Evolutionary conservation across 1,140 invertebrate species (phyloP), one percentile per base, ranked within the genome.

Genomic region (Atta texana): DNA sequence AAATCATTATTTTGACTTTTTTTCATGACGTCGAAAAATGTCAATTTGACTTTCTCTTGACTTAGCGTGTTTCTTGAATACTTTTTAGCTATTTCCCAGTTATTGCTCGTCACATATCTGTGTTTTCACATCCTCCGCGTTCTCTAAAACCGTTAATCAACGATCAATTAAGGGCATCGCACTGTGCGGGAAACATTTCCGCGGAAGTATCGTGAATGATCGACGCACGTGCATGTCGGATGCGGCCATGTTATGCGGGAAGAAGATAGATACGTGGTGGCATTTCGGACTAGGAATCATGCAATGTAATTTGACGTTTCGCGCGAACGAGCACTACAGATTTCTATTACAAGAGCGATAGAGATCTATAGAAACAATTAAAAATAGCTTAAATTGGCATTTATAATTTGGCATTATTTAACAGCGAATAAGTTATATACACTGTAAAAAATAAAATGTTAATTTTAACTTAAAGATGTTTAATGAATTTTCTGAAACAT

Each of bases 201-300:
- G 16, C 53, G 64, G 44, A 81, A 81, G 34, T 49, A 8, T 51
- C 24, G 55, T 34, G n/a, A 3, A 63, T 74, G 55, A 34, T 82
- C 78, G 78, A 59, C 28, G 63, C 39, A 80, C 39, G 34, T 55
- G 57, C 68, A 64, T 49, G 63, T 72, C 77, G 64, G 55, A 71
- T 59, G 49, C 44, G 24, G 44, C 12, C 24, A 6, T 14, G 6
- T 14, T 59, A 28, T 4, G 51, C 39, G n/a, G 66, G n/a, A 49
- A 16, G 16, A 84, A 16, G 57, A 28, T 55, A 18, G 21, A 69
- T 39, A 12, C n/a, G 14, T 18, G 34, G 4, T 64, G 51, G 34
- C 34, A 63, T 88, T 51, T 75, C 34, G 12, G 8, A n/a, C 21
- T 16, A 8, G 59, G n/a, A 80, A 75, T 89, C 44, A 34, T 55